Conservation (phyloP, 2,888 invertebrate species). For the Dioctria rufipes region DNA sequence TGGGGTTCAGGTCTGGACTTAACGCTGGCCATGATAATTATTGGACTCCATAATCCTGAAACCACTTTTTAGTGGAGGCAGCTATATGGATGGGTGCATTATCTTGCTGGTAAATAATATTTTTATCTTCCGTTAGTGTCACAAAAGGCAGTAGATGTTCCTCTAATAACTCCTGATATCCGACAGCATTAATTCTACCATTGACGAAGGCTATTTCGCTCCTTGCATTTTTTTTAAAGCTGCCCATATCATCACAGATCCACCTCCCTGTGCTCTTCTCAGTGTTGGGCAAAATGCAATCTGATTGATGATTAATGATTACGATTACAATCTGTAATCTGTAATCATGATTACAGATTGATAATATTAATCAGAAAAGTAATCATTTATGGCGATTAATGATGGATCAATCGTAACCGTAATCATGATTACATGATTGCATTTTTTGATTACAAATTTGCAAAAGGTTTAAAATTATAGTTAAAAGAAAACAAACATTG, state of each 20-base stretch:
- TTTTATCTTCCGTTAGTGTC: background rate
- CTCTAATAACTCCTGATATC: slow-evolving; percentile 8
- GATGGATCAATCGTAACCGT: no score
- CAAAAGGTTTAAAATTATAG: no score
- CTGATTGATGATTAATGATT: no score
- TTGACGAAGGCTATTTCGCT: slow-evolving; percentile 48
- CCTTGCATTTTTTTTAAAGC: slow-evolving; percentile 41
- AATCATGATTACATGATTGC: no score
- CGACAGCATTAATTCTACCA: slow-evolving; percentile 15
- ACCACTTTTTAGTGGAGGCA: background rate
- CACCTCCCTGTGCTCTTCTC: no score
- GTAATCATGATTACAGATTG: no score
- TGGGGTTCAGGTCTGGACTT: slow-evolving; percentile 20
- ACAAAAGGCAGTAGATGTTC: slow-evolving; percentile 4
- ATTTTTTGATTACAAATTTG: no score
- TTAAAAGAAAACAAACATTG: no score
- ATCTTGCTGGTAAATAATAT: slow-evolving; percentile 30
- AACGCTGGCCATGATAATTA: slow-evolving; percentile 1
- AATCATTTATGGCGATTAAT: no score
- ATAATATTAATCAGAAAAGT: no score
- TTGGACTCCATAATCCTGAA: background rate
- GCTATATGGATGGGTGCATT: slow-evolving; percentile 14
- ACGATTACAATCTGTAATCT: no score
- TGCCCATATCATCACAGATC: slow-evolving; percentile 58
- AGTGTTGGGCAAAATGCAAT: no score